Base-by-base conservation (phyloP, 2,888 invertebrate genomes). In the Lacanobia oleracea region DNA sequence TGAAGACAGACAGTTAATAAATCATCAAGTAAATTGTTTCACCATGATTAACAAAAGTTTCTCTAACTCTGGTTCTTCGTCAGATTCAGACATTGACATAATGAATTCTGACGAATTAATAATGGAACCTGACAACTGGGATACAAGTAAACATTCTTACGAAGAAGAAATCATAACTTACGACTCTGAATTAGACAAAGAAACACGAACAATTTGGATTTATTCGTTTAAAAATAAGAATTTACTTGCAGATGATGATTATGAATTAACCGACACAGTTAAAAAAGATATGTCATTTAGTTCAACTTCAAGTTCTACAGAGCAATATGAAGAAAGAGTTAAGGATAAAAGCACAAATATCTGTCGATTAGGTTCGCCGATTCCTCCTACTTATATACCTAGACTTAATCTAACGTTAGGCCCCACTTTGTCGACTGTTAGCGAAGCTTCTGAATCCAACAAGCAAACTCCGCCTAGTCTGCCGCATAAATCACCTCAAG, bases 201-300 rank as follows among this genome's bases (percentile, higher is more conserved):
- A 91, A 60, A 90, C 92, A 74, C 90, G 87, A 10, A 93, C 92
- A 4, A 87, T 94, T 74, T 93, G 92, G 91, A 94, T 94, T 60
- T 94, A 94, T 84, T 94, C 94, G 3, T 93, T 90, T 72, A 92
- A 93, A 87, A 94, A 95, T 77, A 91, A 89, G 68, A 89, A 85
- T n/a, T 77, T 88, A 7, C 74, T 93, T 33, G 73, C 87, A n/a
- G 91, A 93, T 57, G 85, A 91, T 56, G 88, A 90, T 72, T 86
- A 84, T 59, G 88, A 90, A 65, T 65, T 89, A 21, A 79, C 87
- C 8, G 91, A 92, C 69, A 85, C 88, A 37, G 84, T 86, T 14
- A 85, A 88, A 63, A 87, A 80, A 64, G 89, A 91, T 12, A 87
- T 84, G 37, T 79, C 79, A 18, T 90, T 85, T 77, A 64, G 71